phyloP scores from a whole-genome alignment of 2,888 invertebrate species.

The Copidosoma aretas region DNA sequence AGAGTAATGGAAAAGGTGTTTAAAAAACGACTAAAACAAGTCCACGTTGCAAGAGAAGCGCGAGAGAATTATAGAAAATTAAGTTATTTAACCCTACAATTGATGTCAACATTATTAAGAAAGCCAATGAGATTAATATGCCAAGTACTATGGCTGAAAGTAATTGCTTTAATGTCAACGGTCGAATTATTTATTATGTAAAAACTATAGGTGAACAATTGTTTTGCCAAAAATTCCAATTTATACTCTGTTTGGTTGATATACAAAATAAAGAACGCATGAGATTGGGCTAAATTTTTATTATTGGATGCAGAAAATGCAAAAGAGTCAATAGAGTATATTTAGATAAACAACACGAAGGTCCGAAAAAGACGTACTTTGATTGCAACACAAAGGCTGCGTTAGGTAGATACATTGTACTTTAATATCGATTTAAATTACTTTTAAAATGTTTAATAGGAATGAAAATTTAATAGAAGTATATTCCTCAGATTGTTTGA shows the following conservation, averaged over 20 bases:
- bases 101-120: neutral
- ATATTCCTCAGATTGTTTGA: constrained; percentile 20
- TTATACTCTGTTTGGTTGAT: constrained; percentile 27
- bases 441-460: too few species aligned
- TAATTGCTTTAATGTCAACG: constrained; percentile 13
- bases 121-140: neutral
- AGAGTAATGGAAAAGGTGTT: too few species aligned
- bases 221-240: constrained; percentile 31
- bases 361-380: constrained; percentile 2
- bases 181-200: constrained; percentile 33
- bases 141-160: neutral
- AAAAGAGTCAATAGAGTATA: neutral
- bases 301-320: constrained; percentile 31
- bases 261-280: constrained; percentile 26
- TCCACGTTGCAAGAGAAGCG: too few species aligned
- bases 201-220: constrained; percentile 30
- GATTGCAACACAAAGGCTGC: constrained; percentile 25
- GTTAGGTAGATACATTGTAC: too few species aligned
- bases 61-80: too few species aligned
- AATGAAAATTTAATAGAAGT: too few species aligned
- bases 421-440: too few species aligned
- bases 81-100: too few species aligned
- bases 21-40: too few species aligned
- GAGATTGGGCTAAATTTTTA: constrained; percentile 31
- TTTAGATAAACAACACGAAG: neutral